Base-by-base conservation (phyloP, 2,888 invertebrate genomes). In the Rotaria sp. region DNA sequence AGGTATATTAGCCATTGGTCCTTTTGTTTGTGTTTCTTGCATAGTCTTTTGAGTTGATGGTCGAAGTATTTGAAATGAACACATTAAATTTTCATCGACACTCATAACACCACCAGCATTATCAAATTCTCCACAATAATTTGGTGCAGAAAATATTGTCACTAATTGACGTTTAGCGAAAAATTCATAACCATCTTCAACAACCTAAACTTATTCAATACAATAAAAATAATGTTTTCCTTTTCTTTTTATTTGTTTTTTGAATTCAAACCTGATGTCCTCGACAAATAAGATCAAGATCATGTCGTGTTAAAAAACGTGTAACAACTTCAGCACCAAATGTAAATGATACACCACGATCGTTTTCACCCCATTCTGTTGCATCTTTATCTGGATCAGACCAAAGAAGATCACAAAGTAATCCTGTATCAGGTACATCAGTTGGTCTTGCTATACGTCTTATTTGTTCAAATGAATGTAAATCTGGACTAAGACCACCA, bases 321-420 rank as follows among this genome's bases (percentile, higher is more conserved):
- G 96, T 96, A 84, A 99, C 99, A 90, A 99, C 96, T 93, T 99
- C 98, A 85, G 96, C 96, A 90, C 99, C 98, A 92, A 99, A 98
- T 50, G 94, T 45, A n/a, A 45, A 80, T 15, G 80, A 80, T 26
- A 80, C 80, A 45, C 80, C 80, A 45, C 80, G 80, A 92, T 99
- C 99, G 92, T 99, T 99, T 92, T 99, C 99, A 86, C 98, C 99
- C 98, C 99, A 99, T 50, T 98, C 98, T 93, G 96, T 96, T 87
- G 97, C 97, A 88, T 93, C 93, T 89, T 93, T 92, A 89, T 93
- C 93, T 10, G 92, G 92, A 88, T 92, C 92, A 48, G 92, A 93
- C 93, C 93, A 93, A 86, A 93, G 89, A 74, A 93, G 90, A 89
- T 93, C 93, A 89, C 92, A 92, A n/a, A 92, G 90, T 57, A 92